These are phyloP conservation scores for Zaprionus capensis DNA, from an alignment of 1,140 invertebrate species.

Conservation along the genomic window DNA sequence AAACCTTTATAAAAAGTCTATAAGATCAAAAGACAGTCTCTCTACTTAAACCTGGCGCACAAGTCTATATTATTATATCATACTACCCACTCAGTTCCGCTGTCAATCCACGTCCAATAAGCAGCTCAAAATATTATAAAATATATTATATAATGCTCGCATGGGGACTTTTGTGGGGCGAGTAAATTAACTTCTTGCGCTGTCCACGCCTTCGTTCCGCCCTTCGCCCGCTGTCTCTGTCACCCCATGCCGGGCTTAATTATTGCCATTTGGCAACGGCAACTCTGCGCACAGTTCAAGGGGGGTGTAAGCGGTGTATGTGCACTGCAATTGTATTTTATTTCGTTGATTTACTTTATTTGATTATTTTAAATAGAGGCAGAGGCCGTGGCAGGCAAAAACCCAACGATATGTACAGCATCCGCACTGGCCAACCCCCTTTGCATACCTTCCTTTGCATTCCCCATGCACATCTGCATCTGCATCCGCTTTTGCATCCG, in stretches of 20 bases:
- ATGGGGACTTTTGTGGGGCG: conserved; percentile 4
- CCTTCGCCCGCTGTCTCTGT: background rate
- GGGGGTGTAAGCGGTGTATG: background rate
- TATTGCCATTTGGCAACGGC: conserved; percentile 31
- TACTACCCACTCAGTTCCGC: background rate
- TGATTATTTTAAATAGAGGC: conserved; percentile 42
- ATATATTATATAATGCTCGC: background rate
- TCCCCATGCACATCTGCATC: background rate
- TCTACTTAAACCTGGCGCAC: too few relatives aligned
- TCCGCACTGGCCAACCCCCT: background rate
- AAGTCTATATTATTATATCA: background rate
- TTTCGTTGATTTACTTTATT: conserved; percentile 43
- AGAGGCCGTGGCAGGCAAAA: conserved; percentile 5
- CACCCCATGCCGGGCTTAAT: conserved; percentile 23
- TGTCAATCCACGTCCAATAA: conserved; percentile 8
- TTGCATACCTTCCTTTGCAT: too few relatives aligned
- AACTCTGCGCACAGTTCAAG: conserved; percentile 9
- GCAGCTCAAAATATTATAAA: background rate
- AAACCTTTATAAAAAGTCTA: too few relatives aligned
- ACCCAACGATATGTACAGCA: background rate
- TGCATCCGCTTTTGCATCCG: background rate
- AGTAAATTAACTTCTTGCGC: conserved; percentile 33
- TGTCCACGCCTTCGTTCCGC: background rate
- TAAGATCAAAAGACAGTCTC: too few relatives aligned
- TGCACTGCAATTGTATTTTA: conserved; percentile 27